Evolutionary conservation across 2,113 vertebrate species (phyloP).

Genomic region (Callopanchax toddi): DNA sequence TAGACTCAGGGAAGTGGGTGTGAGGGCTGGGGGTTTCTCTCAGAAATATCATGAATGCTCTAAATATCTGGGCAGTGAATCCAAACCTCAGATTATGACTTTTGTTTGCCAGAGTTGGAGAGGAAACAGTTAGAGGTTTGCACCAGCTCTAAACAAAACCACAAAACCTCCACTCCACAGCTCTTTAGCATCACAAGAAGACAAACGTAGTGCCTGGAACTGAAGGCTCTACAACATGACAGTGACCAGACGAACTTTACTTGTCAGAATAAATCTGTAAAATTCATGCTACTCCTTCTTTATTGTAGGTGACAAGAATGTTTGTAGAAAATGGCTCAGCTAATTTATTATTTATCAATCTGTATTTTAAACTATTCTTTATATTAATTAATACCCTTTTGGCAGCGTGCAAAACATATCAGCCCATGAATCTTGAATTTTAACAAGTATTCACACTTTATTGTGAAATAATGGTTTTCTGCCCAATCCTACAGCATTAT

Average conservation of each 20-base stretch:
- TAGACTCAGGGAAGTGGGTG: not conserved
- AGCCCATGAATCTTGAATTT: too few relatives aligned
- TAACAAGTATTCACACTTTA: too few relatives aligned
- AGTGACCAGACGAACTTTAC: conserved; percentile 2
- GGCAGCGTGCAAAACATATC: too few relatives aligned
- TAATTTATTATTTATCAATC: not conserved
- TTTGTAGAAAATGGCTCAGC: too few relatives aligned
- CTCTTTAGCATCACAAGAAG: too few relatives aligned
- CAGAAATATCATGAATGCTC: conserved; percentile 11
- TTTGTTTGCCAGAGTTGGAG: conserved; percentile 44
- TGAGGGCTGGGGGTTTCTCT: conserved; percentile 6
- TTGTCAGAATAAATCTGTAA: conserved; percentile 17
- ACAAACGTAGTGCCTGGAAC: not conserved
- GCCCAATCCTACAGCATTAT: too few relatives aligned
- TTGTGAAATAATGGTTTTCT: too few relatives aligned
- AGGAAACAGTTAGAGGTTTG: conserved; percentile 51
- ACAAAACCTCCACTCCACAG: conserved; percentile 45
- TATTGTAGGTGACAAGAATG: conserved; percentile 6
- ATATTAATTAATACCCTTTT: too few relatives aligned
- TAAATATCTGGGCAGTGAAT: conserved; percentile 34
- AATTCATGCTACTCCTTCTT: not conserved
- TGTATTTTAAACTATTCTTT: too few relatives aligned
- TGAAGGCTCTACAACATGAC: not conserved
- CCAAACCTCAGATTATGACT: conserved; percentile 60
- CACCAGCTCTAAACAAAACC: conserved; percentile 23